phyloP scores from a whole-genome alignment of 2,113 vertebrate species.

The Channa argus region DNA sequence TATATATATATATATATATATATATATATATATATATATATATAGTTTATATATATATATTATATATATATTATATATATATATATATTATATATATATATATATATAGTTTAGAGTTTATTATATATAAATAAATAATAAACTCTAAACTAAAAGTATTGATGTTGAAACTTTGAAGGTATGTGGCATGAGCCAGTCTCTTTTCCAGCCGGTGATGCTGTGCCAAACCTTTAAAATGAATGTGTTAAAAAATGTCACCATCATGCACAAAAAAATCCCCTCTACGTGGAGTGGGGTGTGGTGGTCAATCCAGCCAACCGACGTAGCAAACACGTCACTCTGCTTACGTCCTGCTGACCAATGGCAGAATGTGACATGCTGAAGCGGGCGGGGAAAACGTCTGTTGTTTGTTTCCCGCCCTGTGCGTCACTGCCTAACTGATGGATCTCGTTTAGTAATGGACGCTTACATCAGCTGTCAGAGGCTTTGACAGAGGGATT shows the following conservation, averaged over 20 bases:
- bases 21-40: no score
- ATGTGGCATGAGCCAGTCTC: background rate
- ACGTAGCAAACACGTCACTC: background rate
- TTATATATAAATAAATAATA: background rate
- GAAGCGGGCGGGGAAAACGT: slow-evolving; percentile 17
- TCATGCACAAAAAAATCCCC: slow-evolving; percentile 25
- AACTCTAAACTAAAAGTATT: background rate
- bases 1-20: no score
- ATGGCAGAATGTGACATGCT: slow-evolving; percentile 19
- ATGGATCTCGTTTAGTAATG: slow-evolving; percentile 47
- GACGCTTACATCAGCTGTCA: slow-evolving; percentile 57
- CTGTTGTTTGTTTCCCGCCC: slow-evolving; percentile 62
- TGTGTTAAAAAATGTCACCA: slow-evolving; percentile 9
- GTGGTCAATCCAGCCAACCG: background rate
- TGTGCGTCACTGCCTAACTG: slow-evolving; percentile 51
- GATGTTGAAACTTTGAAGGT: background rate
- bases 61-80: no score
- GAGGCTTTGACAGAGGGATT: slow-evolving; percentile 55
- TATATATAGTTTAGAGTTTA: no score
- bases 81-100: no score
- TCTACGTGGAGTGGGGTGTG: slow-evolving; percentile 45
- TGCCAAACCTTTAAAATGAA: background rate
- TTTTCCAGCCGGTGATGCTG: background rate
- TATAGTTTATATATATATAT: no score
- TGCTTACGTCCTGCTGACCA: slow-evolving; percentile 18